A percentile compares a stretch with the other conserved stretches of the same genome.
These are phyloP conservation scores for Leptopterna dolabrata DNA, from an alignment of 2,888 invertebrate genomes.

Conservation along the genomic window DNA sequence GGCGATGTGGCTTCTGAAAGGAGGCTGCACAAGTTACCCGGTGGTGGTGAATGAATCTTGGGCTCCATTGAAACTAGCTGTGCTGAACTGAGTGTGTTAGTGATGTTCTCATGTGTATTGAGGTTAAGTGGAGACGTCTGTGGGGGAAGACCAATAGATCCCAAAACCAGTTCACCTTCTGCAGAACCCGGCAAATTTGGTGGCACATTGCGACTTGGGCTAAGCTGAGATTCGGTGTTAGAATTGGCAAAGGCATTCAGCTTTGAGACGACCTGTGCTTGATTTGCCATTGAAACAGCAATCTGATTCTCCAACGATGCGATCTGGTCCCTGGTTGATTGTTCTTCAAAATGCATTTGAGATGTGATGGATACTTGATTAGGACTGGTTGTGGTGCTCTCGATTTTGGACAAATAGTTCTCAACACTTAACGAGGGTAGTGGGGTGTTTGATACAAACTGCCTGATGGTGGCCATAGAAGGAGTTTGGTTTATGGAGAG, in stretches of 20 bases:
- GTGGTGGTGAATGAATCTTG: conserved; percentile 9
- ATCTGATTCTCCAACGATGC: conserved; percentile 23
- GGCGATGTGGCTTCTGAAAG: background rate
- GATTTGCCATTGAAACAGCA: conserved; percentile 37
- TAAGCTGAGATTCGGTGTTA: conserved; percentile 70
- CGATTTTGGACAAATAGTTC: conserved; percentile 66
- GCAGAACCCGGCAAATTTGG: background rate
- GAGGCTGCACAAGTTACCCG: background rate
- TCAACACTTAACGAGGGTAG: conserved; percentile 64
- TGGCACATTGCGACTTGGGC: conserved; percentile 47
- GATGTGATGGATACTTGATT: conserved; percentile 16
- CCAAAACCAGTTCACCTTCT: conserved; percentile 20
- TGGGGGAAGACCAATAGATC: background rate
- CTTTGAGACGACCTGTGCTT: conserved; percentile 66
- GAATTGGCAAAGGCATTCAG: conserved; percentile 74
- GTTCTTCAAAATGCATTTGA: background rate
- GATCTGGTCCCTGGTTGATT: conserved; percentile 1
- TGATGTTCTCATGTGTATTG: conserved; percentile 34
- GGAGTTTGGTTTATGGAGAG: conserved; percentile 64
- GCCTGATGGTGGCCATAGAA: conserved; percentile 70
- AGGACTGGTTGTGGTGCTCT: conserved; percentile 28
- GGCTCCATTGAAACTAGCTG: conserved; percentile 21
- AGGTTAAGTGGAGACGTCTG: conserved; percentile 36
- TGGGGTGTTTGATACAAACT: conserved; percentile 67
- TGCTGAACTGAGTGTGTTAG: background rate